These are phyloP conservation scores for Lamproptera curius DNA, from an alignment of 2,888 invertebrate genomes.

Conservation along the genomic window DNA sequence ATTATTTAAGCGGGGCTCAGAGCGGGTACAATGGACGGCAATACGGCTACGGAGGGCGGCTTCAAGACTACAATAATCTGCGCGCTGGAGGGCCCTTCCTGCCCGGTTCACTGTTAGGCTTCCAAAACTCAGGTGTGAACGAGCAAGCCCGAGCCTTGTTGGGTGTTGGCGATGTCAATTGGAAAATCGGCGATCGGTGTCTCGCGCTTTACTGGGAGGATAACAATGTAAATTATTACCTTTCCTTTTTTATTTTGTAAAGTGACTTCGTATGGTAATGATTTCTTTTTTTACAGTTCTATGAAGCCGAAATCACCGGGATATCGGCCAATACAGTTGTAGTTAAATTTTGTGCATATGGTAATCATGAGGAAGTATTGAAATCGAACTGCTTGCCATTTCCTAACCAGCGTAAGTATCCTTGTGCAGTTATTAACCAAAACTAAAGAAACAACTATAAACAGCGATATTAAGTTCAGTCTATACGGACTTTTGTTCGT, in stretches of 20 bases:
- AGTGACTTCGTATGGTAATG: neutral
- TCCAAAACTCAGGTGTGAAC: constrained; percentile 72
- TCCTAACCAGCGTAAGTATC: constrained; percentile 57
- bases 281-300: constrained; percentile 78
- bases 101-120: constrained; percentile 65
- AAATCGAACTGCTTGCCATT: constrained; percentile 88
- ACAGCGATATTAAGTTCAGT: no score
- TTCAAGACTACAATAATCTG: constrained; percentile 45
- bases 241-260: neutral
- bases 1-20: constrained; percentile 39
- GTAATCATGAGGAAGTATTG: constrained; percentile 93
- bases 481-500: no score
- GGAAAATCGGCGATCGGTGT: constrained; percentile 90
- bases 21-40: constrained; percentile 41
- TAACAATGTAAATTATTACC: constrained; percentile 80
- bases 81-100: constrained; percentile 57
- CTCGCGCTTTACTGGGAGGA: constrained; percentile 97
- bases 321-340: constrained; percentile 90
- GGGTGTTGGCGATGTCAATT: constrained; percentile 76
- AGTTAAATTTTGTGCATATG: constrained; percentile 91
- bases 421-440: neutral
- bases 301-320: constrained; percentile 89
- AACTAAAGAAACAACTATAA: no score
- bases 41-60: constrained; percentile 46
- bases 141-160: constrained; percentile 74